phyloP scores from a whole-genome alignment of 2,888 invertebrate species.

The Diarsia mendica region DNA sequence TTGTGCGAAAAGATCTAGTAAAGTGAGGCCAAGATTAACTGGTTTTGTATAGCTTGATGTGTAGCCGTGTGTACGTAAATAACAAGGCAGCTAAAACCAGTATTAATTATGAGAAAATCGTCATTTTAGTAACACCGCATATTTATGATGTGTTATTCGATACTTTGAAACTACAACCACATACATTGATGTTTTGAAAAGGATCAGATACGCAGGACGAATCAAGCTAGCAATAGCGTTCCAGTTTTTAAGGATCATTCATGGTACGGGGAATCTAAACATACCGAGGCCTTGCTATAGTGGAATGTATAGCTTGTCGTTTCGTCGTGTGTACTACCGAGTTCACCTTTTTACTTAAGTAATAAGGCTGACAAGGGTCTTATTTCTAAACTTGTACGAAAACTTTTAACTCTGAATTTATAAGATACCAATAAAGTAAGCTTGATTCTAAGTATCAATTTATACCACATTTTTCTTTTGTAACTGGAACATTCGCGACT shows the following conservation, averaged over 20 bases:
- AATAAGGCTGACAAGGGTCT: background rate
- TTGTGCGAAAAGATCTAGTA: no score
- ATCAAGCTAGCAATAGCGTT: no score
- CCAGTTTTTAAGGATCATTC: no score
- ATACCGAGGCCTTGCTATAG: no score
- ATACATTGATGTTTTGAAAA: background rate
- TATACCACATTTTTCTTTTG: constrained; percentile 7
- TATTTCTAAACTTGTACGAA: background rate
- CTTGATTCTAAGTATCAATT: constrained; percentile 1
- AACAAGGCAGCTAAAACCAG: background rate
- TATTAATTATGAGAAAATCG: background rate
- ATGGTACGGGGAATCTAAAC: no score
- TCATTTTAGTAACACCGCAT: background rate
- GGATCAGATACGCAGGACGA: background rate
- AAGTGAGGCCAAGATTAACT: no score
- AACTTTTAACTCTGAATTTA: background rate
- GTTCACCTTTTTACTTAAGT: no score
- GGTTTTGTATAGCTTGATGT: no score
- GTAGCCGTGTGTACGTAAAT: no score
- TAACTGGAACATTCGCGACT: constrained; percentile 12
- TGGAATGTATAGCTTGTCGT: no score
- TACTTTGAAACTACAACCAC: background rate
- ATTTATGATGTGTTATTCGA: background rate
- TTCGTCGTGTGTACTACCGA: no score
- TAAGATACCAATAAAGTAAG: background rate